These are phyloP conservation scores for Cryptocephalus primarius DNA, from an alignment of 2,888 invertebrate species.

Conservation along the genomic window DNA sequence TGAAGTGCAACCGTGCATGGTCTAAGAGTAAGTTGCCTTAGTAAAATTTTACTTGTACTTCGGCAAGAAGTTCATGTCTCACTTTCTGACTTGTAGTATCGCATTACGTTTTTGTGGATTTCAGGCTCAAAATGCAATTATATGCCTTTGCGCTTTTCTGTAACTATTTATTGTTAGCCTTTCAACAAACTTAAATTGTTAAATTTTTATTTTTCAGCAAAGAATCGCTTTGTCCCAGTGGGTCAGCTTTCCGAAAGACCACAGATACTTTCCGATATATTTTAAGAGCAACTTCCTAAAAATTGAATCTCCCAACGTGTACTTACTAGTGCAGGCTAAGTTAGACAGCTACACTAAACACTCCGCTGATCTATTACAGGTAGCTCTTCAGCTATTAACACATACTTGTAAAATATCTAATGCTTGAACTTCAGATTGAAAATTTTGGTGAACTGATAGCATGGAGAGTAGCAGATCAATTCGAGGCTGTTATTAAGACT, in stretches of 20 bases:
- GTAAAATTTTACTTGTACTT: no score
- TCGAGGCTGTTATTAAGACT: constrained; percentile 65
- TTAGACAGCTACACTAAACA: constrained; percentile 29
- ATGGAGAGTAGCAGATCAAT: constrained; percentile 66
- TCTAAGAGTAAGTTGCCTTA: no score
- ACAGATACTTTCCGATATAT: constrained; percentile 33
- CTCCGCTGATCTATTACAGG: constrained; percentile 29
- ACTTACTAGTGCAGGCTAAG: constrained; percentile 26
- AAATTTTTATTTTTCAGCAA: constrained; percentile 27
- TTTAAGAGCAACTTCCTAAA: constrained; percentile 16
- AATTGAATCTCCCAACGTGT: constrained; percentile 23
- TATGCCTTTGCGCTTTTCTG: no score
- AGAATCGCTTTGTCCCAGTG: constrained; percentile 39
- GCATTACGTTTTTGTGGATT: no score
- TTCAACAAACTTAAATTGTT: no score
- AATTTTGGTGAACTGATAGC: constrained; percentile 68
- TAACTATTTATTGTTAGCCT: no score
- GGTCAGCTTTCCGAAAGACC: constrained; percentile 40
- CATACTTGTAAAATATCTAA: neutral
- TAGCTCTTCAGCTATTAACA: constrained; percentile 8
- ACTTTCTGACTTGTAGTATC: no score
- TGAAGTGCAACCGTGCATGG: neutral
- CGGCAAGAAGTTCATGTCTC: no score
- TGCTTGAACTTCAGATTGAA: constrained; percentile 50
- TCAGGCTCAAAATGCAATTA: no score